phyloP scores from a whole-genome alignment of 2,113 vertebrate genomes.

The Gopherus flavomarginatus region DNA sequence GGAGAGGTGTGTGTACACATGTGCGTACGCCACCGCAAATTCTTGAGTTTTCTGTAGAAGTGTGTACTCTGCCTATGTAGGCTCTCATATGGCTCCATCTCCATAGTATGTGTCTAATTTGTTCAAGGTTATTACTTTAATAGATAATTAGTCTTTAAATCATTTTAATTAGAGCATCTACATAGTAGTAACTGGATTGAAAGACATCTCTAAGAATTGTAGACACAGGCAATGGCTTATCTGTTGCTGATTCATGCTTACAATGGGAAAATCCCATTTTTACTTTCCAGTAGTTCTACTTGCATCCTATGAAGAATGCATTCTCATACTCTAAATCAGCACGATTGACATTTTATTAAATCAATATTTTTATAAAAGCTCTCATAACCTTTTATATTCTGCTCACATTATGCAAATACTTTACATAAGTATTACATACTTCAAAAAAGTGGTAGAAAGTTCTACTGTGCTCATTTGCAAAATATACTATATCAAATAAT shows the following conservation, averaged over 20 bases:
- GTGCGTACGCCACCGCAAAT: neutral
- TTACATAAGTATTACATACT: conserved; percentile 23
- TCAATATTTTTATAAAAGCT: neutral
- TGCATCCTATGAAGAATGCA: neutral
- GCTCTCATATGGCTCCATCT: neutral
- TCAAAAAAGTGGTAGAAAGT: neutral
- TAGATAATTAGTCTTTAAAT: neutral
- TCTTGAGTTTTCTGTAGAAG: neutral
- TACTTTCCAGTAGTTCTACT: conserved; percentile 26
- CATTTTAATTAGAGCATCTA: neutral
- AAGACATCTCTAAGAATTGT: neutral
- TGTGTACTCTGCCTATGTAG: neutral
- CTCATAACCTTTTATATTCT: neutral
- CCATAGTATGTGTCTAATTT: neutral
- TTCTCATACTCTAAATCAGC: conserved; percentile 16
- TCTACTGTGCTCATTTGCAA: neutral
- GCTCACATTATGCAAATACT: conserved; percentile 4
- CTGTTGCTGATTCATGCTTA: conserved; percentile 28
- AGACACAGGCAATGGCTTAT: neutral
- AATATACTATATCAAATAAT: neutral
- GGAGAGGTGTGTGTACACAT: neutral
- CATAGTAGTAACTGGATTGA: neutral
- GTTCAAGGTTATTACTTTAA: neutral
- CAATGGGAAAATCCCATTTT: conserved; percentile 1
- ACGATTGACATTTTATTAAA: conserved; percentile 15